Base-by-base conservation (phyloP, 1,140 invertebrate species). In the Panulirus ornatus region DNA sequence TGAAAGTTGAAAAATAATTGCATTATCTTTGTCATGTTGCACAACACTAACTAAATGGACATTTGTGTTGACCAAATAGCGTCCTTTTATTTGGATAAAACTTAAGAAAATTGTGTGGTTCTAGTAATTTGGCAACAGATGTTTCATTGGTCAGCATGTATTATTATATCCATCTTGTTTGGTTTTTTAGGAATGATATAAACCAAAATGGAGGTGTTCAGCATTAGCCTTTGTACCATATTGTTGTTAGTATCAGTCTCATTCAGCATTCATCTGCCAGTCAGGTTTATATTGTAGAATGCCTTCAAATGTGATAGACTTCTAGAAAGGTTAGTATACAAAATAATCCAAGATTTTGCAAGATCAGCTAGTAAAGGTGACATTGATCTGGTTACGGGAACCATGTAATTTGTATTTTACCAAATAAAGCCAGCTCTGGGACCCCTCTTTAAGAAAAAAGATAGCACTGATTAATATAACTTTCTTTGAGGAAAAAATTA, bases 371-470 rank as follows among this genome's bases (percentile, higher is more conserved):
- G 8, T 66, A n/a, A n/a, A n/a, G n/a, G n/a, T n/a, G n/a, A n/a
- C n/a, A n/a, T n/a, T n/a, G n/a, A n/a, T n/a, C n/a, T n/a, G n/a
- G n/a, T 6, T 30, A 66, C n/a, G n/a, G 30, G 58, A 66, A 30
- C 27, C n/a, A 66, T 6, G 30, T 66, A 6, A 66, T 66, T 63
- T 63, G 30, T 63, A 27, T 19, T 63, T 63, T 11, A 27, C n/a
- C n/a, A 30, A 63, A 27, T 27, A 63, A 19, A 63, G n/a, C 30
- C 58, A 8, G 3, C n/a, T 27, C n/a, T 58, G 19, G 54, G 58
- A 66, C 58, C 58, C 58, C n/a, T 66, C 58, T 58, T 58, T 66
- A 66, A 66, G 54, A 27, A 30, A 66, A 66, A 30, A 27, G n/a
- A n/a, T n/a, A n/a, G n/a, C n/a, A 22, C 5, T 58, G 11, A 19